These are phyloP conservation scores for Neomorphus geoffroyi DNA, from an alignment of 2,797 vertebrate species.

Conservation along the genomic window DNA sequence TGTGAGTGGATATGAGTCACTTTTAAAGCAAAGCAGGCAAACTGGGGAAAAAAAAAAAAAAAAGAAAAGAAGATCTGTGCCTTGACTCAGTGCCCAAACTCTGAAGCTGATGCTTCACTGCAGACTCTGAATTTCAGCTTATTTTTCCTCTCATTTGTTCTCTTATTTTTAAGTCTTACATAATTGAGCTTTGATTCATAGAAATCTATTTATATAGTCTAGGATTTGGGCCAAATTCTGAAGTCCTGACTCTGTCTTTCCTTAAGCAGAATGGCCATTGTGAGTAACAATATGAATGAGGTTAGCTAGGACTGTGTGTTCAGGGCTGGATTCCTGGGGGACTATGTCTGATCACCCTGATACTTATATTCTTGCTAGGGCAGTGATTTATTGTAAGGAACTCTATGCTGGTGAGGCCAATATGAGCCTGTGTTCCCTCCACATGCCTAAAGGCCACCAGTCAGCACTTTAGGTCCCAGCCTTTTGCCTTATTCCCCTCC, in stretches of 20 bases:
- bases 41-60: background rate
- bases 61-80: background rate
- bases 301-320: background rate
- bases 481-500: background rate
- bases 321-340: background rate
- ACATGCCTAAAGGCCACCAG: background rate
- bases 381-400: background rate
- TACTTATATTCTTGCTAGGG: background rate
- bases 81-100: conserved; percentile 68
- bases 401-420: background rate
- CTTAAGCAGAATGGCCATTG: conserved; percentile 38
- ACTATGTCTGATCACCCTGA: background rate
- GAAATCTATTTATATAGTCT: conserved; percentile 62
- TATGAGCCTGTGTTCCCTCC: background rate
- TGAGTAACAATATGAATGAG: conserved; percentile 33
- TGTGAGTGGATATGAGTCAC: conserved; percentile 43
- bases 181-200: conserved; percentile 66
- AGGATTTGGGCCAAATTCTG: conserved; percentile 50
- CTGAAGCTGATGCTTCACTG: conserved; percentile 58
- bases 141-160: conserved; percentile 64
- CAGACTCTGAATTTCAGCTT: conserved; percentile 65
- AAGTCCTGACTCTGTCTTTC: conserved; percentile 45
- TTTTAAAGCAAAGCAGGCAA: conserved; percentile 60
- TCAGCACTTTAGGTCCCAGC: background rate
- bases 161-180: conserved; percentile 66